phyloP scores from a whole-genome alignment of 2,113 vertebrate species.

The Octodon degus region DNA sequence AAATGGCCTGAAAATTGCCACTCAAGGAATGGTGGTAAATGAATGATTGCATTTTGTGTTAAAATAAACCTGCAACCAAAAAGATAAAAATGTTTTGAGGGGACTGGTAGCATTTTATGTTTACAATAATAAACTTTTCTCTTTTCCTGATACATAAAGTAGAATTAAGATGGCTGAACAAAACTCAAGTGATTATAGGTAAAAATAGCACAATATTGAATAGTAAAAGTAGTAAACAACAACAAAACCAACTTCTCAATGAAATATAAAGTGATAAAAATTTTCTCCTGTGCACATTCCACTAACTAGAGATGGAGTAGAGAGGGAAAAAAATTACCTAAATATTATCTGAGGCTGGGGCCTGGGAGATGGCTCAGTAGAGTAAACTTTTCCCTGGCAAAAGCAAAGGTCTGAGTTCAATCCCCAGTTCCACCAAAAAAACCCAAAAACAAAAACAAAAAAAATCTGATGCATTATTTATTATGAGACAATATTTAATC shows the following conservation, averaged over 20 bases:
- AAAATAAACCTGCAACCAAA: not conserved
- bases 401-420: too few species aligned
- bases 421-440: too few species aligned
- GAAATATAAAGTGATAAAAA: not conserved
- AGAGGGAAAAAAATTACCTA: not conserved
- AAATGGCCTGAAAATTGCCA: not conserved
- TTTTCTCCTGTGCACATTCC: not conserved
- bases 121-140: not conserved
- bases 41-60: not conserved
- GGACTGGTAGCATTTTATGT: not conserved
- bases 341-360: not conserved
- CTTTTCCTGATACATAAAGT: not conserved
- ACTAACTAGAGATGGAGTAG: not conserved
- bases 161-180: not conserved
- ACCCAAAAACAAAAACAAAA: too few species aligned
- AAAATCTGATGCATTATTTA: not conserved
- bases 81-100: not conserved
- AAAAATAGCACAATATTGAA: not conserved
- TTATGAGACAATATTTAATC: not conserved
- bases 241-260: not conserved
- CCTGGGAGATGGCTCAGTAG: too few species aligned
- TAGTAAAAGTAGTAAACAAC: not conserved
- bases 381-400: too few species aligned
- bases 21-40: not conserved
- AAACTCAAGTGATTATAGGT: not conserved